Evolutionary conservation across 2,113 vertebrate species (phyloP).

Genomic region (Ursus arctos): DNA sequence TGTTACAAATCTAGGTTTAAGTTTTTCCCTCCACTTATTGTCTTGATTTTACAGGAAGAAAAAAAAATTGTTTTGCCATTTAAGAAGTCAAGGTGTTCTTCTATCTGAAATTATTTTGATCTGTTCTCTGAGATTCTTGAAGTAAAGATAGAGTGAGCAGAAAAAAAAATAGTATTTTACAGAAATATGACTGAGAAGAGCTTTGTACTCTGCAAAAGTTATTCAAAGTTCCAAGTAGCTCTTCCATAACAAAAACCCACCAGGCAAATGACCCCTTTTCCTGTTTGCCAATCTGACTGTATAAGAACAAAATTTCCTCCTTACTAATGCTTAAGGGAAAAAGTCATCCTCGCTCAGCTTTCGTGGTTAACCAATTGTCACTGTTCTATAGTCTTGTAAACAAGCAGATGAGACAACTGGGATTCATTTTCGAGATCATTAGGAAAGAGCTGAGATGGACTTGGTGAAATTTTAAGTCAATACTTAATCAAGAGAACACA

Average conservation of each 20-base stretch:
- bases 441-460: constrained; percentile 64
- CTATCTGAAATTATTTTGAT: constrained; percentile 67
- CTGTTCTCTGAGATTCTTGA: constrained; percentile 60
- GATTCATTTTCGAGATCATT: constrained; percentile 75
- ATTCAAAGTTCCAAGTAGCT: constrained; percentile 67
- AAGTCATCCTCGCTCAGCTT: background rate
- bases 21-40: background rate
- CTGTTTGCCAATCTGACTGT: background rate
- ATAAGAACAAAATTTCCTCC: background rate
- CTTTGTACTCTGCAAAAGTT: constrained; percentile 54
- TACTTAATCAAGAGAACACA: constrained; percentile 67
- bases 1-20: constrained; percentile 36
- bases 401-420: constrained; percentile 52
- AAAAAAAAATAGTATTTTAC: constrained; percentile 29
- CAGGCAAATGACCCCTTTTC: constrained; percentile 60
- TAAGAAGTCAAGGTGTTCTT: constrained; percentile 76
- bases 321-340: constrained; percentile 36
- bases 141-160: constrained; percentile 47
- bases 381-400: constrained; percentile 55
- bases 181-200: constrained; percentile 41
- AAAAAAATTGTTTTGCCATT: constrained; percentile 14
- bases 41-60: constrained; percentile 53
- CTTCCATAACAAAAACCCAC: constrained; percentile 50
- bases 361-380: constrained; percentile 64
- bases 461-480: constrained; percentile 74